Base-by-base conservation (phyloP, 2,113 vertebrate genomes). In the Otolemur garnettii region DNA sequence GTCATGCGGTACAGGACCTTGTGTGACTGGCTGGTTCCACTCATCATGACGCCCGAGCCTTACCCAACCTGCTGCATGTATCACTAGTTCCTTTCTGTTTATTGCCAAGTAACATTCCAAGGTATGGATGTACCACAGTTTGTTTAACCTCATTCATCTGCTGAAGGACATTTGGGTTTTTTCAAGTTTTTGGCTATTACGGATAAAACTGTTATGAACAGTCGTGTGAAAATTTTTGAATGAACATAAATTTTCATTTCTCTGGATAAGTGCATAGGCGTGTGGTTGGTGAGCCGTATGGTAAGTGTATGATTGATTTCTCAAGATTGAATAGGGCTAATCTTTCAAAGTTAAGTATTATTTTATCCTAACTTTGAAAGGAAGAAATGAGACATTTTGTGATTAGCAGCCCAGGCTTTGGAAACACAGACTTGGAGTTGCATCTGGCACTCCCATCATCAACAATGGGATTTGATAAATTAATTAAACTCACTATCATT, bases 331-430 rank as follows among this genome's bases (percentile, higher is more conserved):
- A 69, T 71, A 64, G 79, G 28, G 26, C n/a, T 74, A 90, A 68
- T 87, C 19, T 79, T 80, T 69, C 69, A 72, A 64, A 64, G 45
- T 68, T 91, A 84, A 88, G 15, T 87, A 62, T 79, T 60, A 89
- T 83, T 87, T 94, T 60, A 60, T 68, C 68, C 6, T 59, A 24
- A 55, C 86, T 85, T 64, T 90, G 28, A 93, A 91, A 81, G 50
- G 68, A 83, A 93, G 53, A 91, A 86, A 84, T 83, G 42, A 53
- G 24, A 95, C 87, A 30, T 19, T 62, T 45, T 38, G n/a, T 82
- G 75, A 77, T 55, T 75, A 90, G 60, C 60, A 57, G 59, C 28
- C 38, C 64, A 79, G 35, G 55, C 38, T 69, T 84, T 72, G n/a
- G 30, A 74, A 38, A 50, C 5, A 69, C 64, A 62, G 45, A 59